Evolutionary conservation across 1,140 invertebrate species (phyloP), one percentile per base, ranked within the genome.

Genomic region (Gryon sp.): DNA sequence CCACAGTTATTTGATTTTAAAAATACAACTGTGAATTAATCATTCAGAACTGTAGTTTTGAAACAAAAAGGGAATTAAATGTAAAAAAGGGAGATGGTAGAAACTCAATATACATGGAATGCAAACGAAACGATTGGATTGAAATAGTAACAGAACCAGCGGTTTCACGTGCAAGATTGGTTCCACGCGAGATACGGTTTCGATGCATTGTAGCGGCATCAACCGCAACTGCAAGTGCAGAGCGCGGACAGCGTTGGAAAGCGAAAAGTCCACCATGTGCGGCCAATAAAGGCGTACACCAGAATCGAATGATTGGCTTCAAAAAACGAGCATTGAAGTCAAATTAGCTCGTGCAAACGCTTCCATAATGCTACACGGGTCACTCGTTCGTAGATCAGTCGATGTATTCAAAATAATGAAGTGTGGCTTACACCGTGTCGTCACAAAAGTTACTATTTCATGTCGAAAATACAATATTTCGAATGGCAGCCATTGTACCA

Each of bases 211-310:
- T 76, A 30, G 8, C 34, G 15, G 26, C 63, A 34, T 52, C 57
- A 70, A 70, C 73, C 65, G 38, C 73, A 76, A 70, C 73, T 76
- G 63, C 73, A 76, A 76, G 73, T 63, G 63, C 48, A 59, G 73
- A 63, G 43, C 26, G 62, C 55, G 43, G 26, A 30, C 72, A 22
- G 38, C 28, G 57, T 53, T 57, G 50, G 32, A 68, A 62, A 62
- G 65, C 41, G 50, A 76, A 68, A 76, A 69, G 65, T 76, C 43
- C 46, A n/a, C n/a, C n/a, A 16, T 36, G 20, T 36, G 32, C 24
- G 20, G 28, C 59, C 73, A 62, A 69, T 69, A 68, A 76, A 65
- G 40, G 72, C 57, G 36, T 41, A 32, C 8, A 41, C 24, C 12
- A 43, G 50, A 50, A 48, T 50, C 55, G 38, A 65, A 63, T 41